A percentile compares a stretch with the other conserved stretches of the same genome.
phyloP scores from a whole-genome alignment of 2,113 vertebrate genomes.

The Passer domesticus region DNA sequence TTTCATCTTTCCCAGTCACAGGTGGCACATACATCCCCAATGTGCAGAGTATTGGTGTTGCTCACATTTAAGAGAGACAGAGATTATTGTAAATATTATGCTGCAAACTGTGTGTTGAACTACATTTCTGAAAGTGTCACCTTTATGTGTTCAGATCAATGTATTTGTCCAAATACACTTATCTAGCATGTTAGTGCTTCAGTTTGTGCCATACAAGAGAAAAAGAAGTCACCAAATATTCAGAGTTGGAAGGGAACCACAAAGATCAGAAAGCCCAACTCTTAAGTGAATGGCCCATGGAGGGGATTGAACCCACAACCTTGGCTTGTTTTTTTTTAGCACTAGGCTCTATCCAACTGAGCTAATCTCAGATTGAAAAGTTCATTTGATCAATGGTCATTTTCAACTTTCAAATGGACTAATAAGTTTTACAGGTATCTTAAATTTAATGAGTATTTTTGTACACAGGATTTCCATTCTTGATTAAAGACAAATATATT shows the following conservation, averaged over 20 bases:
- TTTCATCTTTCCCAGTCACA: neutral
- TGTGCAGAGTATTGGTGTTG: neutral
- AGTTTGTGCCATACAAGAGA: neutral
- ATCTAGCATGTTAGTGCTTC: neutral
- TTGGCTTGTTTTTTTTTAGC: neutral
- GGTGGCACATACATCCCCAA: neutral
- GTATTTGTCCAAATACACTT: neutral
- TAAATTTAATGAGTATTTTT: neutral
- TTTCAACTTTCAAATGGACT: neutral
- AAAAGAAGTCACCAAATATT: neutral
- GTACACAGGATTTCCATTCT: neutral
- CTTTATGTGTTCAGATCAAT: neutral
- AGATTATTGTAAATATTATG: neutral
- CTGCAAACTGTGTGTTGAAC: neutral
- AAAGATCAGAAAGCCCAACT: neutral
- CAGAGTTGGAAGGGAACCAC: neutral
- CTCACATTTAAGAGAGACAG: neutral
- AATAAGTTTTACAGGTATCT: neutral
- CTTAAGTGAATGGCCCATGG: neutral
- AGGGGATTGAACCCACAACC: neutral
- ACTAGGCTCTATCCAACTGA: neutral
- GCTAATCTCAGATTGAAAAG: neutral
- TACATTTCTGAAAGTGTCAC: neutral
- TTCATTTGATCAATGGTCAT: neutral
- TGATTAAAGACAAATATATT: neutral